Conservation (phyloP, 2,888 invertebrate genomes). For the Apamea monoglypha region DNA sequence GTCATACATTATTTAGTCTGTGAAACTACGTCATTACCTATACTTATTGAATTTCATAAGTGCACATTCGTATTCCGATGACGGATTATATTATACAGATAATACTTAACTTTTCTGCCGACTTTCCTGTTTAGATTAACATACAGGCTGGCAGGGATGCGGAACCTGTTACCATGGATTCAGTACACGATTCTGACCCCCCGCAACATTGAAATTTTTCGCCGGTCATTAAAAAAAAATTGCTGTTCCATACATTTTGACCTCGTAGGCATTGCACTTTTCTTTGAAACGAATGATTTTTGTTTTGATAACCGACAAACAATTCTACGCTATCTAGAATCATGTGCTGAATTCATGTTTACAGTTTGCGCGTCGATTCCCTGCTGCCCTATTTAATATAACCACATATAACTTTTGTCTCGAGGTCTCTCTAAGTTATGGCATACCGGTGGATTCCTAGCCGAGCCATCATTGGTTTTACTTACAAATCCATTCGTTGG, state of each 20-base stretch:
- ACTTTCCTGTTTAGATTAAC: not conserved
- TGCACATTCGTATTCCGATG: not conserved
- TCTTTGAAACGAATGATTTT: not conserved
- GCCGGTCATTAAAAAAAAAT: too few species aligned
- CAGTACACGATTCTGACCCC: too few species aligned
- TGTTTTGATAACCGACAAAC: not conserved
- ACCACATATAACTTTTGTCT: not conserved
- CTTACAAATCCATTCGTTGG: not conserved
- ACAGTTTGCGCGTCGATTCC: not conserved
- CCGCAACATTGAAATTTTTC: too few species aligned
- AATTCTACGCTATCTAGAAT: not conserved
- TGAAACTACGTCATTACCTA: not conserved
- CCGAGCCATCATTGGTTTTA: not conserved
- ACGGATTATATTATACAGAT: not conserved
- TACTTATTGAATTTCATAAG: slow-evolving; percentile 12
- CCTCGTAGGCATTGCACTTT: not conserved
- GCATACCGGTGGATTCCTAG: not conserved
- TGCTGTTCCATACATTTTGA: not conserved
- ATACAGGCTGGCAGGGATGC: too few species aligned
- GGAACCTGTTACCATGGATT: too few species aligned
- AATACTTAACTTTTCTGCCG: not conserved
- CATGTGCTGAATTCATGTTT: not conserved
- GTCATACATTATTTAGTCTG: not conserved
- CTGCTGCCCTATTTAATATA: not conserved
- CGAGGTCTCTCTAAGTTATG: not conserved